Evolutionary conservation across 1,140 invertebrate species (phyloP).

Genomic region (Venturia canescens): DNA sequence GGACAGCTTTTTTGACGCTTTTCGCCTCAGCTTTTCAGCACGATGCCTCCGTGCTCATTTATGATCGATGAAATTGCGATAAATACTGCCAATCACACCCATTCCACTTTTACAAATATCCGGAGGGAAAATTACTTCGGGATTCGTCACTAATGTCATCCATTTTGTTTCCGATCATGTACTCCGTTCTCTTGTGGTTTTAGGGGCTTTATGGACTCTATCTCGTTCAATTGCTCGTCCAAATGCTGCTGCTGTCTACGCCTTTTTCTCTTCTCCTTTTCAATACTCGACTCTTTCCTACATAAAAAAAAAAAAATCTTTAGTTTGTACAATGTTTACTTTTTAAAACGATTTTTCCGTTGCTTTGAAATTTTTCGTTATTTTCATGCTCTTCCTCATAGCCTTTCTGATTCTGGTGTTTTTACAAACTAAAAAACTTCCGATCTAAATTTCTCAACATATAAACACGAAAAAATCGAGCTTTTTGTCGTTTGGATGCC

Average conservation of each 20-base stretch:
- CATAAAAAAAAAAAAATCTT: conserved; percentile 18
- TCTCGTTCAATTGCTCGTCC: conserved; percentile 61
- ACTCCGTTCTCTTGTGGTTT: conserved; percentile 68
- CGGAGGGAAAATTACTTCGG: not conserved
- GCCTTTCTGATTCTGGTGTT: no score
- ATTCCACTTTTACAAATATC: not conserved
- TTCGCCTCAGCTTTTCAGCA: not conserved
- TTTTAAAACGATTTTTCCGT: conserved; percentile 4
- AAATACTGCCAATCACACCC: conserved; percentile 43
- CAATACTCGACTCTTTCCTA: conserved; percentile 58
- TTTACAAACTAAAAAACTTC: no score
- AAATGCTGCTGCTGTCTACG: conserved; percentile 53
- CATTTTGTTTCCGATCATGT: conserved; percentile 68
- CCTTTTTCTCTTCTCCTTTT: conserved; percentile 60
- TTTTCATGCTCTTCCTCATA: no score
- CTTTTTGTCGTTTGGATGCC: no score
- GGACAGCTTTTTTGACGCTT: not conserved
- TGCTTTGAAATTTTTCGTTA: conserved; percentile 15
- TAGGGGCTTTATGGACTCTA: conserved; percentile 65
- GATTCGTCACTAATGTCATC: conserved; percentile 46
- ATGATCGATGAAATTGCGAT: conserved; percentile 43
- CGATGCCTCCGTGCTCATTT: not conserved
- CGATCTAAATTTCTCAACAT: no score
- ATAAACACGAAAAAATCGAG: no score
- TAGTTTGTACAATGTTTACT: no score